Evolutionary conservation across 2,888 invertebrate genomes (phyloP), one percentile per base, ranked within the genome.

Genomic region (Stictocephala bisonia): DNA sequence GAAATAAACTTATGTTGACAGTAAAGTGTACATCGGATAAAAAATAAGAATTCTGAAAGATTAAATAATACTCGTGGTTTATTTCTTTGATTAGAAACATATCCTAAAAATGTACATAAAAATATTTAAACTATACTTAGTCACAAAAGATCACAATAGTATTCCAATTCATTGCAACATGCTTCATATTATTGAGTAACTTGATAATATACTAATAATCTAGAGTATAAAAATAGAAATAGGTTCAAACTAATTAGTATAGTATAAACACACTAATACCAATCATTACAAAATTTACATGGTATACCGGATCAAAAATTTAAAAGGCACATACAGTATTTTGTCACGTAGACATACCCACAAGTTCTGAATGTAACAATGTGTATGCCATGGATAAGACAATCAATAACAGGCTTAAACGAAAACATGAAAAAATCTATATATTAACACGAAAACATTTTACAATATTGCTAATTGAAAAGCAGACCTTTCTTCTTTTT

Each of bases 161-260:
- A 18, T n/a, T 60, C 24, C n/a, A 60, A 29, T 27, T 58, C 11
- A 6, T 31, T 40, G 31, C 18, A 26, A n/a, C 20, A 56, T 3
- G 53, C 13, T 51, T 51, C 13, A 51, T 56, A n/a, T n/a, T n/a
- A n/a, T n/a, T n/a, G n/a, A n/a, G n/a, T n/a, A n/a, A 56, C 27
- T 11, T 29, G 22, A 60, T 60, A 60, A 40, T 69, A 69, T 69
- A 69, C 51, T 53, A 69, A 69, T 69, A 56, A 29, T 11, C 56
- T 40, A 60, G 31, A 60, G 60, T 69, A 69, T 69, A 69, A 69
- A 69, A 69, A 69, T 69, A 69, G 53, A 69, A 69, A 69, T 53
- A 27, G 56, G 56, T 22, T 56, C 50, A 50, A 35, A 35, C 35
- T 69, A 68, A 40, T 26, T 35, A 51, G 51, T 69, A 69, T 53